A percentile compares a stretch with the other conserved stretches of the same genome.
These are phyloP conservation scores for Magallana angulata DNA, from an alignment of 1,140 invertebrate genomes.

Conservation along the genomic window DNA sequence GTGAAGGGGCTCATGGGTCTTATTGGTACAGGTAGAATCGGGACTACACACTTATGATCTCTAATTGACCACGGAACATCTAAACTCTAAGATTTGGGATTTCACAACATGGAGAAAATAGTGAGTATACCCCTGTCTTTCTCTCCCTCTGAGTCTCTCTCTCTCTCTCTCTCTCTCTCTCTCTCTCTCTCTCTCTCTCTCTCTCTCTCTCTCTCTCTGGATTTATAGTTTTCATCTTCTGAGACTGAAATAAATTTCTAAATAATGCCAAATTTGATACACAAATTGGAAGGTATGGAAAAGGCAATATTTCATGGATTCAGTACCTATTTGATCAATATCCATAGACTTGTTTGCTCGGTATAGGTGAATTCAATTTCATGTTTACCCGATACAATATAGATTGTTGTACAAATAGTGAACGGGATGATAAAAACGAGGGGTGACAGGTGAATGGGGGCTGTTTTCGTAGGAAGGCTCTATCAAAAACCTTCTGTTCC, in stretches of 20 bases:
- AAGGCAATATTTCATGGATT: neutral
- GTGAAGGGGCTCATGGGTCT: no score
- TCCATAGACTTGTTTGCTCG: neutral
- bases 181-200: neutral
- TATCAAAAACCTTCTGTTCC: neutral
- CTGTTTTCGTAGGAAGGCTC: neutral
- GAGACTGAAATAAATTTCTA: no score
- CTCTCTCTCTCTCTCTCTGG: no score
- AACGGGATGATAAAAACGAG: conserved; percentile 5
- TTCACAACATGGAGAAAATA: neutral
- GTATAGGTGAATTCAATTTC: conserved; percentile 12
- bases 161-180: neutral
- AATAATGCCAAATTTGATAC: neutral
- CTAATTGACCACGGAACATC: no score
- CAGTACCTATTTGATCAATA: neutral
- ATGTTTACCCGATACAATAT: conserved; percentile 11
- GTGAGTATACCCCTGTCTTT: neutral
- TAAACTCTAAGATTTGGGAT: neutral
- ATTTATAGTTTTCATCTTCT: no score
- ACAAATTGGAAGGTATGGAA: neutral
- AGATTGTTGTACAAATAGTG: conserved; percentile 27
- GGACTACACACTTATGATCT: no score
- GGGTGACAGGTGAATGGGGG: neutral
- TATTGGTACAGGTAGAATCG: no score
- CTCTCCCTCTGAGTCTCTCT: neutral